phyloP scores from a whole-genome alignment of 2,113 vertebrate genomes.

The Craseonycteris thonglongyai region DNA sequence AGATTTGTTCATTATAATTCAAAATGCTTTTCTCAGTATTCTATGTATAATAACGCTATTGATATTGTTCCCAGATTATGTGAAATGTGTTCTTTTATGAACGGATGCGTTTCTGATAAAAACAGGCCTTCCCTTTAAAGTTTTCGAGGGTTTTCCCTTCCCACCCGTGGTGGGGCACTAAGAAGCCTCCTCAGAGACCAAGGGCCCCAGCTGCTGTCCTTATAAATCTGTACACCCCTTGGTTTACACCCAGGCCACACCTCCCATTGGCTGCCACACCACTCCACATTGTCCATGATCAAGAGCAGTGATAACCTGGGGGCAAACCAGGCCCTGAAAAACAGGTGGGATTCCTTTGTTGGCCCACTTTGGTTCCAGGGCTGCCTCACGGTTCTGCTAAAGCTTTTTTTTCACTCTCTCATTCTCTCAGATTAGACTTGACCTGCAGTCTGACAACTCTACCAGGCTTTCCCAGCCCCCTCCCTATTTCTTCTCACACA shows the following conservation, averaged over 20 bases:
- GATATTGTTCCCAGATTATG: not conserved
- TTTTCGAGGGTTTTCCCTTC: not conserved
- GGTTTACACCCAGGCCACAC: not conserved
- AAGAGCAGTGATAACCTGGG: not conserved
- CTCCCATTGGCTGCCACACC: not conserved
- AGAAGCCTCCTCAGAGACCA: not conserved
- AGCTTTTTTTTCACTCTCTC: not conserved
- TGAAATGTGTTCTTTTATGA: not conserved
- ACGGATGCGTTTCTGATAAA: not conserved
- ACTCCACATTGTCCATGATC: no score
- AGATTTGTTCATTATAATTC: not conserved
- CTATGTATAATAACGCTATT: not conserved
- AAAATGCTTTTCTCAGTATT: not conserved
- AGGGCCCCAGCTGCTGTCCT: not conserved
- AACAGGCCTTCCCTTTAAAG: not conserved
- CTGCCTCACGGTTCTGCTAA: not conserved
- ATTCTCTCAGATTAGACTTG: not conserved
- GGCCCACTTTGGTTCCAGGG: not conserved
- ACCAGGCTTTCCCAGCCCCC: not conserved
- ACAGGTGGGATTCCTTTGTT: not conserved
- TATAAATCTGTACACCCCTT: not conserved
- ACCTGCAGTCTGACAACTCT: not conserved
- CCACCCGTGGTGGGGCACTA: rapidly evolving
- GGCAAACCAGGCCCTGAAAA: not conserved
- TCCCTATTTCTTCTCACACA: not conserved